Evolutionary conservation across 2,113 vertebrate species (phyloP), one percentile per base, ranked within the genome.

Genomic region (Hyaena hyaena): DNA sequence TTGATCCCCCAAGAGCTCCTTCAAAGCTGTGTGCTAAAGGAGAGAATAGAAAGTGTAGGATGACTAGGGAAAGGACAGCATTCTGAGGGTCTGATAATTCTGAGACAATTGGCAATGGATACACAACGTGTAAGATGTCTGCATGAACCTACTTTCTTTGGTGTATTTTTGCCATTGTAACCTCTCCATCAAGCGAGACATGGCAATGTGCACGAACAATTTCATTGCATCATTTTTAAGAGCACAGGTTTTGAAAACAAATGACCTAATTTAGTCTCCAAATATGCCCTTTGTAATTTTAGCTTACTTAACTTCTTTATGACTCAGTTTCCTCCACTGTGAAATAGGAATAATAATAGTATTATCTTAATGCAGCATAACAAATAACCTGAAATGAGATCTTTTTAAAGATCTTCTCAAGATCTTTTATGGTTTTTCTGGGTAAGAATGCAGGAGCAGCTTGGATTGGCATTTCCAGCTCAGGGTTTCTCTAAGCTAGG

Each of bases 41-140:
- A 68, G 88, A 58, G 24, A 48, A 53, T 11, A 58, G 17, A 80
- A 92, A 39, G 21, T 68, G 0, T 39, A 85, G 23, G 4, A 26
- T 35, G 50, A 50, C 50, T 39, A 39, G 39, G 39, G 48, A 50
- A 50, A 50, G 1, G 17, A 65, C 0, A 65, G 15, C 26, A 68
- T 79, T 93, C 31, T 88, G 71, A 93, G 95, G 85, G 58, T 69
- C 91, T 93, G 63, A 48, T 93, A 85, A 66, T 92, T 97, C 69
- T 43, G 14, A 88, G 95, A 85, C 53, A 90, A 77, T 68, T 82
- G 61, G 58, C 16, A 58, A 48, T 65, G 21, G 12, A 73, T 28
- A 39, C 15, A 80, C 26, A 74, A 43, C 15, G 58, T 33, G 17
- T 90, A 16, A 83, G 23, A 43, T 61, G 8, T 43, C 81, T 73